These are phyloP conservation scores for Alloplasta piceator DNA, from an alignment of 2,888 invertebrate species.

Conservation along the genomic window DNA sequence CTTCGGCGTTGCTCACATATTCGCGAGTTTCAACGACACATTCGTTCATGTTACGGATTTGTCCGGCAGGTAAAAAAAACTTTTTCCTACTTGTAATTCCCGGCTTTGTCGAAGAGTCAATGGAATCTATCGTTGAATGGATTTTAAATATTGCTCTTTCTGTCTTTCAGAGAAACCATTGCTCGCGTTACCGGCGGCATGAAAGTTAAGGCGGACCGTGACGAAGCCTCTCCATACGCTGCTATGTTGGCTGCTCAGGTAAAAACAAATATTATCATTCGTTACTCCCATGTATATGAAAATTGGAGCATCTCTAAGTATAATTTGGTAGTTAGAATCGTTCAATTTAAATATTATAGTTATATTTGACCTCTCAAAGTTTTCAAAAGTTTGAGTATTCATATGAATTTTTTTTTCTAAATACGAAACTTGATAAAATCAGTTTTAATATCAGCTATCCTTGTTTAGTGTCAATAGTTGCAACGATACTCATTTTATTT, in stretches of 20 bases:
- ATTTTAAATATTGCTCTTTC: too few species aligned
- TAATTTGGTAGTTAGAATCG: neutral
- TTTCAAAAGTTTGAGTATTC: too few species aligned
- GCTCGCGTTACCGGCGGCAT: constrained; percentile 98
- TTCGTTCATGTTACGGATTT: constrained; percentile 99
- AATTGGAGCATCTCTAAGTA: neutral
- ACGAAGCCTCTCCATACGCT: constrained; percentile 99
- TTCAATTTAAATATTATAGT: too few species aligned
- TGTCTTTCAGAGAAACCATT: constrained; percentile 90
- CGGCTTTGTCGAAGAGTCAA: neutral
- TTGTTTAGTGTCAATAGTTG: too few species aligned
- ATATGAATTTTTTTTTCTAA: too few species aligned
- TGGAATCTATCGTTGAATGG: too few species aligned
- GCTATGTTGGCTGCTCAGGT: constrained; percentile 99
- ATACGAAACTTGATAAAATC: too few species aligned
- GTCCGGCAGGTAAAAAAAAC: constrained; percentile 90
- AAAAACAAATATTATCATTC: constrained; percentile 66
- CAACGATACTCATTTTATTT: too few species aligned
- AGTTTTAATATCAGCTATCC: too few species aligned
- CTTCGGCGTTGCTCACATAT: constrained; percentile 99
- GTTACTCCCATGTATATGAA: neutral
- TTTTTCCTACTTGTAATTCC: neutral
- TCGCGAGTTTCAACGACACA: constrained; percentile 99
- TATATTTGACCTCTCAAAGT: too few species aligned
- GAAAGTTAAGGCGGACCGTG: constrained; percentile 99